Evolutionary conservation across 2,888 invertebrate species (phyloP), one percentile per base, ranked within the genome.

Genomic region (Caenorhabditis zanzibari): DNA sequence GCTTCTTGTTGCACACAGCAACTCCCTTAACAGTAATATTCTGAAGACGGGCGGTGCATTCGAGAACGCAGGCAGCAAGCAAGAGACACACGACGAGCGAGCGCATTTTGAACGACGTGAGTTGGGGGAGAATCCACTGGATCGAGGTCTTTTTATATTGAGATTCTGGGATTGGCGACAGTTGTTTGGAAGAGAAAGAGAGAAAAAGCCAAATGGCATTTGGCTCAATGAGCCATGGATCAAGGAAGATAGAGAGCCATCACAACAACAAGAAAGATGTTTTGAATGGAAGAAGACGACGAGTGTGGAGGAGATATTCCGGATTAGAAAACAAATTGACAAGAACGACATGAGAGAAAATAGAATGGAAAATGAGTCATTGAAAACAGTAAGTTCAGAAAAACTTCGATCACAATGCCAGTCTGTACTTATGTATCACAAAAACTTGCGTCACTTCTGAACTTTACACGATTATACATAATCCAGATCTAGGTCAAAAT

Each of bases 1-100:
- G 72, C 69, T 87, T 82, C 87, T 88, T 88, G 76, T 88, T 89
- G 83, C 89, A 89, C 44, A 89, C 86, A 24, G 87, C 84, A 19
- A 88, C 85, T 28, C 89, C 89, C 71, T 85, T 85, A 19, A 88
- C 88, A 71, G 87, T 88, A 41, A 86, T 82, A 47, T 85, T 86
- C 80, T 88, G 86, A 19, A 85, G 68, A 82, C 49, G 41, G 47
- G 83, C 83, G 63, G 83, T 71, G 83, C 83, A 79, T 61, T 83
- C 83, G 63, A 79, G 69, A 16, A 63, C 71, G 47, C 83, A 83
- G n/a, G 66, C 72, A 52, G 82, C 59, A 26, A 76, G 64, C 16
- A 82, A 66, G 10, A 76, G 71, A 56, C 58, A 64, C 16, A 76
- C 63, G 54, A 82, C 69, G 56, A 82, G 71, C 28, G 72, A 71